Evolutionary conservation across 1,140 invertebrate genomes (phyloP).

Genomic region (Lucilia cuprina): DNA sequence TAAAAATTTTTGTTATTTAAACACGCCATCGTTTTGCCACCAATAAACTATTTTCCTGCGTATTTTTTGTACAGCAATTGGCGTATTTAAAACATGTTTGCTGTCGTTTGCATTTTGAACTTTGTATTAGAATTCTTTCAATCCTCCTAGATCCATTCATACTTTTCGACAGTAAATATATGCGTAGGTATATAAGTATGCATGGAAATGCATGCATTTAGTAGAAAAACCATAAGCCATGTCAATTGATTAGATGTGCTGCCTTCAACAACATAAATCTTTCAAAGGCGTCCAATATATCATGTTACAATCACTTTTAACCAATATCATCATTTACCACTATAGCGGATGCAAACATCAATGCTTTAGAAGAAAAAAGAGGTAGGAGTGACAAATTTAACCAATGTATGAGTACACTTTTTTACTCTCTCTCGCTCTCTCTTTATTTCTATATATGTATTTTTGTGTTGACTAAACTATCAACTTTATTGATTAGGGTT

Average conservation of each 20-base stretch:
- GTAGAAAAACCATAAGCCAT: slow-evolving; percentile 4
- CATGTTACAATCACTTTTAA: slow-evolving; percentile 32
- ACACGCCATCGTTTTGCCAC: neutral
- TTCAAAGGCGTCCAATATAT: slow-evolving; percentile 26
- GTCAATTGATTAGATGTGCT: slow-evolving; percentile 30
- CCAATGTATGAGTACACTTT: neutral
- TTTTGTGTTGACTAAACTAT: neutral
- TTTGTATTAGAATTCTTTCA: neutral
- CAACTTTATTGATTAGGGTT: neutral
- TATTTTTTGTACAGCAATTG: neutral
- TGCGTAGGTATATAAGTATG: neutral
- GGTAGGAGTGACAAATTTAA: neutral
- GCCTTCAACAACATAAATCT: slow-evolving; percentile 25
- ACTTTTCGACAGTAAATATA: neutral
- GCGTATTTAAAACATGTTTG: neutral
- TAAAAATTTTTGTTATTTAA: neutral
- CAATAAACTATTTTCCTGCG: neutral
- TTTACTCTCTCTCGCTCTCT: neutral
- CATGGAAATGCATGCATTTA: neutral
- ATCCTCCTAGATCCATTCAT: neutral
- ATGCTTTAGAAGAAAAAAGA: neutral
- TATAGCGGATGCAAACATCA: neutral
- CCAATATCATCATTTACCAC: slow-evolving; percentile 34
- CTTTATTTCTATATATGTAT: neutral
- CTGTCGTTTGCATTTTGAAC: neutral